Conservation (phyloP, 2,797 vertebrate species). For the Phoebastria nigripes region DNA sequence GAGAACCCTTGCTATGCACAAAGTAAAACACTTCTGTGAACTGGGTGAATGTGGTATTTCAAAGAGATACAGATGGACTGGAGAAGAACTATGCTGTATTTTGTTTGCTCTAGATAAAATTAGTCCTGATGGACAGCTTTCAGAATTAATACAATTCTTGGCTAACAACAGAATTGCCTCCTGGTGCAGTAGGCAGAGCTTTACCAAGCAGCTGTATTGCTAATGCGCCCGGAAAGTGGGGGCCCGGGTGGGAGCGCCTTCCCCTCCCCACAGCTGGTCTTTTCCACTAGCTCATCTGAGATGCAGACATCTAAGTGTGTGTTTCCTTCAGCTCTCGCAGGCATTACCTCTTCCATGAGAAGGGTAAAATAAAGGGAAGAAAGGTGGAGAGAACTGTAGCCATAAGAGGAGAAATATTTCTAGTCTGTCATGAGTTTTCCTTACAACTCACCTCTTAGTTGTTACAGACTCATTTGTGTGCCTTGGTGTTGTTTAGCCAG, state of each 20-base stretch:
- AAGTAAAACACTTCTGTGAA: background rate
- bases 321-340: background rate
- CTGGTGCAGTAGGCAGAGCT: background rate
- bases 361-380: background rate
- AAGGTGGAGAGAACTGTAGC: background rate
- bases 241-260: rapidly evolving
- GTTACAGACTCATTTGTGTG: background rate
- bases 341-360: background rate
- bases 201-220: background rate
- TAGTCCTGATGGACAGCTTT: background rate
- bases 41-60: background rate
- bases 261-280: rapidly evolving
- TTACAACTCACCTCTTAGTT: background rate
- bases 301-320: background rate
- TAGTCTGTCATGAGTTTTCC: background rate
- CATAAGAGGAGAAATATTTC: background rate
- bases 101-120: background rate
- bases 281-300: background rate
- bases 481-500: background rate
- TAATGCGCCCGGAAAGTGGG: background rate
- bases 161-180: background rate
- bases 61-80: background rate
- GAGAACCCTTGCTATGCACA: background rate
- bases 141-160: background rate
- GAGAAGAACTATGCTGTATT: background rate